Evolutionary conservation across 1,140 invertebrate genomes (phyloP).

Genomic region (Zaprionus tsacasi): DNA sequence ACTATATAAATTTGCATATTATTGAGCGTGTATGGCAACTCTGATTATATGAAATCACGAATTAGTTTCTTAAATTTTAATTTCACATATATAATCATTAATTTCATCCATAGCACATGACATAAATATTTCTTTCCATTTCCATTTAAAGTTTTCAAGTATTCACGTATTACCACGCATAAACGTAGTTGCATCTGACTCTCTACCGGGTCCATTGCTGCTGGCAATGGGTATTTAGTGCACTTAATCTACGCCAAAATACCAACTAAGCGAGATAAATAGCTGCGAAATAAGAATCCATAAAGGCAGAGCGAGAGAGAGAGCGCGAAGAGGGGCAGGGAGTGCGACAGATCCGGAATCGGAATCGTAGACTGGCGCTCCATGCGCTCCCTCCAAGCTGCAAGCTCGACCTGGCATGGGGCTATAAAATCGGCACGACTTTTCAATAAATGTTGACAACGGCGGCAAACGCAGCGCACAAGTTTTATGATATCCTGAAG

Average conservation of each 20-base stretch:
- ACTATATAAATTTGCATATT: no score
- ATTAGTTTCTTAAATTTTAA: no score
- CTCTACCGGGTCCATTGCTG: slow-evolving; percentile 35
- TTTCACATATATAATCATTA: no score
- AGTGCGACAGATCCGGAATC: slow-evolving; percentile 1
- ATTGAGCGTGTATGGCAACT: no score
- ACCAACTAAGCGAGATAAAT: slow-evolving; percentile 82
- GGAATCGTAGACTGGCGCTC: slow-evolving; percentile 53
- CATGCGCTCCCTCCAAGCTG: slow-evolving; percentile 19
- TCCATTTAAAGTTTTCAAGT: no score
- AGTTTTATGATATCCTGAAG: slow-evolving; percentile 84
- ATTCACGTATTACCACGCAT: no score
- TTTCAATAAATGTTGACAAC: slow-evolving; percentile 84
- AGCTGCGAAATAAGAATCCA: slow-evolving; percentile 81
- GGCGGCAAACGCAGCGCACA: slow-evolving; percentile 59
- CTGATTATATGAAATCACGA: no score
- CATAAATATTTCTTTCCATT: no score
- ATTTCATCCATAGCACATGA: no score
- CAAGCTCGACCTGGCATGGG: slow-evolving; percentile 56
- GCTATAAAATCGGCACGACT: slow-evolving; percentile 84
- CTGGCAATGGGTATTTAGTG: slow-evolving; percentile 74
- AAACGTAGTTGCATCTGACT: not conserved
- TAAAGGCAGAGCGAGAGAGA: slow-evolving; percentile 49
- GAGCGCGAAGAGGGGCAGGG: not conserved
- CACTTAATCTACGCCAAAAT: slow-evolving; percentile 83